phyloP scores from a whole-genome alignment of 2,888 invertebrate genomes.

The Hypolimnas misippus region DNA sequence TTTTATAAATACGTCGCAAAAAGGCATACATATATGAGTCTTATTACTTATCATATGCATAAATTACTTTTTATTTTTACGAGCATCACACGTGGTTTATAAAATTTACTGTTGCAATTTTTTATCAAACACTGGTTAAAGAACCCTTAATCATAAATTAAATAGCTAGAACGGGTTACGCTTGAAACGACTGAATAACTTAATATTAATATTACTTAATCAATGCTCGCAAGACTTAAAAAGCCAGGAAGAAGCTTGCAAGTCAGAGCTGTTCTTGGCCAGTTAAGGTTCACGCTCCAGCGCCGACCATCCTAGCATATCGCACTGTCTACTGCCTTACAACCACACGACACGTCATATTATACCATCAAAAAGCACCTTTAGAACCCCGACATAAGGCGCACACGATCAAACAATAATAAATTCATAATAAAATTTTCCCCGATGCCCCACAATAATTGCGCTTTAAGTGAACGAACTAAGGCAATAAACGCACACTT shows the following conservation, averaged over 20 bases:
- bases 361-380: conserved; percentile 31
- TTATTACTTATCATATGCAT: no score
- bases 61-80: neutral
- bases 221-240: conserved; percentile 48
- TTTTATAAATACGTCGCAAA: no score
- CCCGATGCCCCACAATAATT: conserved; percentile 59
- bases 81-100: neutral
- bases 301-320: conserved; percentile 75
- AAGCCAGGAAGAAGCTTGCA: conserved; percentile 63
- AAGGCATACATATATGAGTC: no score
- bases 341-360: conserved; percentile 48
- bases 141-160: neutral
- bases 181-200: conserved; percentile 36
- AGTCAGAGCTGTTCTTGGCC: conserved; percentile 35
- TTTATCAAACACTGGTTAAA: neutral
- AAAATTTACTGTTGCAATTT: neutral
- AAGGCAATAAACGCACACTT: conserved; percentile 54
- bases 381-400: conserved; percentile 34
- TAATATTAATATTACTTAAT: conserved; percentile 43
- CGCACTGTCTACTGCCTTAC: conserved; percentile 67
- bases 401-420: conserved; percentile 39
- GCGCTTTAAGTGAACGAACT: conserved; percentile 77
- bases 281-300: conserved; percentile 59
- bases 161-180: conserved; percentile 32
- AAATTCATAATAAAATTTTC: conserved; percentile 43